Percentiles rank a stretch among this genome's conserved stretches.
Evolutionary conservation across 2,888 invertebrate genomes (phyloP).

Genomic region (Tanypteryx hageni): DNA sequence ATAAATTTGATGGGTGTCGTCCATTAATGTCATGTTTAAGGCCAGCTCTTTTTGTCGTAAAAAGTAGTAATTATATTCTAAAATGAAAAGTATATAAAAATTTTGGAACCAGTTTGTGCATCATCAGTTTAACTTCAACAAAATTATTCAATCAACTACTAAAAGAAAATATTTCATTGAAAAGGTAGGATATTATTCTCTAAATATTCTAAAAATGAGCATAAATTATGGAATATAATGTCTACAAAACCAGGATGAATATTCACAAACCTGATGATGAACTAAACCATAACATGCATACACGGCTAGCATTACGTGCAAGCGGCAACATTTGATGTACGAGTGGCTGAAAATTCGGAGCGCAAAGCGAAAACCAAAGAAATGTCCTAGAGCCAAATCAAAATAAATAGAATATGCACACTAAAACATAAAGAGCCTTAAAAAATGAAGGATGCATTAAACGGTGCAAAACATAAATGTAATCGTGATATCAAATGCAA

Average conservation of each 20-base stretch:
- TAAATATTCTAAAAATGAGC: neutral
- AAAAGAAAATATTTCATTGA: too few relatives aligned
- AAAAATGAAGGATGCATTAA: slow-evolving; percentile 46
- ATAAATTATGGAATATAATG: neutral
- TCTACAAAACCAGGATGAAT: neutral
- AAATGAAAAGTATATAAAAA: too few relatives aligned
- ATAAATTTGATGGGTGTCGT: too few relatives aligned
- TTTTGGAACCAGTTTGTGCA: too few relatives aligned
- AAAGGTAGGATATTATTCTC: too few relatives aligned
- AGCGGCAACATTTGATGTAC: neutral
- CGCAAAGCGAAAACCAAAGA: slow-evolving; percentile 14
- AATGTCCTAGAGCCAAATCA: slow-evolving; percentile 2
- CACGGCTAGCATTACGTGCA: slow-evolving; percentile 38
- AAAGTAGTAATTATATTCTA: too few relatives aligned
- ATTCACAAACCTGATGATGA: neutral
- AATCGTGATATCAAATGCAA: neutral
- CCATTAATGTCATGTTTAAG: too few relatives aligned
- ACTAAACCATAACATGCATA: slow-evolving; percentile 20
- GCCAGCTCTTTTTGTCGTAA: too few relatives aligned
- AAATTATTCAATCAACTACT: too few relatives aligned
- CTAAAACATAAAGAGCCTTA: slow-evolving; percentile 22
- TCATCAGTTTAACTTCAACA: too few relatives aligned
- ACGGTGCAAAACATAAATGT: slow-evolving; percentile 21
- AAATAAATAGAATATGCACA: neutral
- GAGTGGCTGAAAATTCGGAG: neutral